These are phyloP conservation scores for Hydropotes inermis DNA, from an alignment of 2,113 vertebrate genomes.

Conservation along the genomic window DNA sequence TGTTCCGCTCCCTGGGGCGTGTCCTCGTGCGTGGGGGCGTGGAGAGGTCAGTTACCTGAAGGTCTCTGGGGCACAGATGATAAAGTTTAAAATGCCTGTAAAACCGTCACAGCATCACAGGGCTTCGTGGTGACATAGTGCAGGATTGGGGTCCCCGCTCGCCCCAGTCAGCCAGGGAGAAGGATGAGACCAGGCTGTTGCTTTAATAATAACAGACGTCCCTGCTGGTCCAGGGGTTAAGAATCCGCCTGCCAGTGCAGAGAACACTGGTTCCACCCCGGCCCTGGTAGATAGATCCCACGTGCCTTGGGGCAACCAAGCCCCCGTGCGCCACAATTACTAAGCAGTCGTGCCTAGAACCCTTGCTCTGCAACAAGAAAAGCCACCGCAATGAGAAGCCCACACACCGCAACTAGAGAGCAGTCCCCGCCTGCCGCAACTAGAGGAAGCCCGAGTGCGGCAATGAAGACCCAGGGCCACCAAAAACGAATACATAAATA, in stretches of 20 bases:
- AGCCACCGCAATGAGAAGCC: neutral
- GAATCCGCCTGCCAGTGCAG: neutral
- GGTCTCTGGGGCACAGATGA: neutral
- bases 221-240: neutral
- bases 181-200: neutral
- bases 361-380: neutral
- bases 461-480: neutral
- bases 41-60: neutral
- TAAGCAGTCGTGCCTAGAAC: neutral
- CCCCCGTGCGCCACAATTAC: too few species aligned
- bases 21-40: neutral
- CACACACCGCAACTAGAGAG: neutral
- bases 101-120: neutral
- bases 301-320: neutral
- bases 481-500: neutral
- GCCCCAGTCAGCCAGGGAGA: neutral
- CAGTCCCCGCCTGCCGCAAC: fast-evolving
- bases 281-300: neutral
- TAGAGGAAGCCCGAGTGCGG: neutral
- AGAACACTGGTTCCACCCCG: neutral
- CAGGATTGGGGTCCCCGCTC: neutral
- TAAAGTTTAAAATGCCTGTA: neutral
- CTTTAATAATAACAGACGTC: neutral
- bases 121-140: neutral
- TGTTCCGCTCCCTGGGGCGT: neutral